Evolutionary conservation across 1,140 invertebrate genomes (phyloP).

Genomic region (Eurosta solidaginis): DNA sequence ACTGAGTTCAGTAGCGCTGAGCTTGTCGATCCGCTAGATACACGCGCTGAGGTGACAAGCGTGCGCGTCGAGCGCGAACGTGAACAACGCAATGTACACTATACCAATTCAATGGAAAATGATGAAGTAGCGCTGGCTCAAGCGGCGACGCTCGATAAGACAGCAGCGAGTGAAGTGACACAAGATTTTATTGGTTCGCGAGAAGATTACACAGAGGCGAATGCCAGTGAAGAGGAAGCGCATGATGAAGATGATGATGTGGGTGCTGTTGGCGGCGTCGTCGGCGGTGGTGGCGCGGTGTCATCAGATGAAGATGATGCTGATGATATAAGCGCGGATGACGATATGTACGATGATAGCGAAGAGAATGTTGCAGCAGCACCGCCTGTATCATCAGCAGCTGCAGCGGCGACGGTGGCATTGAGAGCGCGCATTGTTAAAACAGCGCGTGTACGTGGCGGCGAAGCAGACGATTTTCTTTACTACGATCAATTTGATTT

Average conservation of each 20-base stretch:
- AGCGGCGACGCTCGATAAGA: too few species aligned
- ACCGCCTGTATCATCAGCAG: background rate
- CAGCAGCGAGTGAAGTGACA: conserved; percentile 27
- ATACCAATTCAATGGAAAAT: conserved; percentile 38
- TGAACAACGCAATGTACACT: conserved; percentile 43
- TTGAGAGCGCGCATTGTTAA: conserved; percentile 17
- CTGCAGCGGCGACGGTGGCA: background rate
- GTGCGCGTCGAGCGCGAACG: conserved; percentile 55
- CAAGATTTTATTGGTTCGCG: background rate
- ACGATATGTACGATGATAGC: conserved; percentile 31
- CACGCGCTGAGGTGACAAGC: conserved; percentile 49
- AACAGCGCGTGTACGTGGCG: conserved; percentile 38
- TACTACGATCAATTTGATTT: conserved; percentile 53
- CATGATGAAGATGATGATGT: conserved; percentile 3
- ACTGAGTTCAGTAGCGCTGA: conserved; percentile 44
- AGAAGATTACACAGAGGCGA: conserved; percentile 28
- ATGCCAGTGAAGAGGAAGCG: conserved; percentile 29
- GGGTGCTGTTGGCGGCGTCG: too few species aligned
- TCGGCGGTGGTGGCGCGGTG: conserved; percentile 5
- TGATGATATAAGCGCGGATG: background rate
- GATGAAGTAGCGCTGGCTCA: conserved; percentile 33
- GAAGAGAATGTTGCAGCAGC: conserved; percentile 28
- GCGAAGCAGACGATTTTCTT: conserved; percentile 47
- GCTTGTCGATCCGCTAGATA: conserved; percentile 27
- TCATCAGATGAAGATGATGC: conserved; percentile 20